These are phyloP conservation scores for Hyla sarda DNA, from an alignment of 2,113 vertebrate genomes.

Conservation along the genomic window DNA sequence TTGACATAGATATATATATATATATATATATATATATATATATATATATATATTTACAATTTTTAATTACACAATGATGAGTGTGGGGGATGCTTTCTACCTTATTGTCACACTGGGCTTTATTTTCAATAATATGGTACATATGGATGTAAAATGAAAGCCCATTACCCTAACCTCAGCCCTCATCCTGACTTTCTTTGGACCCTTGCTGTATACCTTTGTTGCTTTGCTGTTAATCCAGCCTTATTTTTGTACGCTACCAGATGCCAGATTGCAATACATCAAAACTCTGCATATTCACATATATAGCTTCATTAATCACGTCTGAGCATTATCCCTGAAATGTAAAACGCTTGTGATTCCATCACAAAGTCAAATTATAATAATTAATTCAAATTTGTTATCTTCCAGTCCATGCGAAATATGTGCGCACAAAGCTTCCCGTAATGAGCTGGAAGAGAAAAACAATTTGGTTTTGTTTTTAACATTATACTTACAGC, in stretches of 20 bases:
- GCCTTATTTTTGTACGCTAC: not conserved
- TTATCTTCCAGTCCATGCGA: conserved; percentile 46
- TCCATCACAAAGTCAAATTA: conserved; percentile 45
- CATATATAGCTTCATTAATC: conserved; percentile 35
- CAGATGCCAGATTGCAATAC: conserved; percentile 23
- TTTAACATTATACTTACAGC: conserved; percentile 11
- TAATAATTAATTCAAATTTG: conserved; percentile 51
- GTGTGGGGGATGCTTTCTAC: no score
- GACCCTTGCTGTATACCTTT: not conserved
- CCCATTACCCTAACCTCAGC: not conserved
- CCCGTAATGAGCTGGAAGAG: conserved; percentile 35
- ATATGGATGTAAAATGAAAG: not conserved
- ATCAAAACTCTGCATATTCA: conserved; percentile 23
- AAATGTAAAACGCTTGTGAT: conserved; percentile 23
- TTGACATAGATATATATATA: no score
- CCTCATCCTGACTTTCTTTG: not conserved
- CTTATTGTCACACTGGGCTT: no score
- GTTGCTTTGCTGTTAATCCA: not conserved
- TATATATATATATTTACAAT: no score
- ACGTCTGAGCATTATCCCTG: conserved; percentile 30
- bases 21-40: no score
- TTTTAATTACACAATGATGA: no score
- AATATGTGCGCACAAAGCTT: conserved; percentile 24
- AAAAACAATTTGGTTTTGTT: conserved; percentile 36
- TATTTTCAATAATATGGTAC: no score